Percentiles rank a stretch among this genome's conserved stretches.
Conservation (phyloP, 2,888 invertebrate species). For the Timandra comae region DNA sequence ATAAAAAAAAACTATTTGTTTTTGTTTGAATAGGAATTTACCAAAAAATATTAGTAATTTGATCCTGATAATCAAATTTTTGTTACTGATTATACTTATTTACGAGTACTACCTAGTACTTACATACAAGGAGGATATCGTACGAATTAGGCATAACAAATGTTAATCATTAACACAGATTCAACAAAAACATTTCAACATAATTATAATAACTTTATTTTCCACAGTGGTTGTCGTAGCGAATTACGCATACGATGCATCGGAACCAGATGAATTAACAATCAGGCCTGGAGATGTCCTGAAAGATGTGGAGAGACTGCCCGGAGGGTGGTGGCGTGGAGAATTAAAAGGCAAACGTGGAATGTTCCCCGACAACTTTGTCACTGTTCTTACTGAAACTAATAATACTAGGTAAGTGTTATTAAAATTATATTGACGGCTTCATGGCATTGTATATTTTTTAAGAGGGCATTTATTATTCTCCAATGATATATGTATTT, state of each 20-base stretch:
- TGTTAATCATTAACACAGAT: background rate
- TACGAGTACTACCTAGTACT: background rate
- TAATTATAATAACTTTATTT: conserved; percentile 6
- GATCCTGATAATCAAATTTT: background rate
- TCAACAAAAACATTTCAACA: too few relatives aligned
- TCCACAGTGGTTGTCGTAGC: conserved; percentile 86
- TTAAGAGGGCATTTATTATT: too few relatives aligned
- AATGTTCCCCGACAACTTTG: conserved; percentile 96
- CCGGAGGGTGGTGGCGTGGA: conserved; percentile 96
- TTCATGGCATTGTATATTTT: too few relatives aligned
- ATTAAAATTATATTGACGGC: too few relatives aligned
- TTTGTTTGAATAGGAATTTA: too few relatives aligned
- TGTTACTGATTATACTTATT: background rate
- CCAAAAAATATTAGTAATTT: background rate
- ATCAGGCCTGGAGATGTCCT: conserved; percentile 90
- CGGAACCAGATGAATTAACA: conserved; percentile 90
- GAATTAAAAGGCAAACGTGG: conserved; percentile 86
- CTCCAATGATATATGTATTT: too few relatives aligned
- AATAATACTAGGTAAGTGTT: conserved; percentile 60
- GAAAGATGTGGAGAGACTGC: conserved; percentile 84
- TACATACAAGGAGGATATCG: background rate
- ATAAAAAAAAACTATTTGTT: too few relatives aligned
- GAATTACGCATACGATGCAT: conserved; percentile 90
- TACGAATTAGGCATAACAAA: background rate
- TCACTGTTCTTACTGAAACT: conserved; percentile 77